phyloP scores from a whole-genome alignment of 2,113 vertebrate species.

The Nothobranchius kuhntae region DNA sequence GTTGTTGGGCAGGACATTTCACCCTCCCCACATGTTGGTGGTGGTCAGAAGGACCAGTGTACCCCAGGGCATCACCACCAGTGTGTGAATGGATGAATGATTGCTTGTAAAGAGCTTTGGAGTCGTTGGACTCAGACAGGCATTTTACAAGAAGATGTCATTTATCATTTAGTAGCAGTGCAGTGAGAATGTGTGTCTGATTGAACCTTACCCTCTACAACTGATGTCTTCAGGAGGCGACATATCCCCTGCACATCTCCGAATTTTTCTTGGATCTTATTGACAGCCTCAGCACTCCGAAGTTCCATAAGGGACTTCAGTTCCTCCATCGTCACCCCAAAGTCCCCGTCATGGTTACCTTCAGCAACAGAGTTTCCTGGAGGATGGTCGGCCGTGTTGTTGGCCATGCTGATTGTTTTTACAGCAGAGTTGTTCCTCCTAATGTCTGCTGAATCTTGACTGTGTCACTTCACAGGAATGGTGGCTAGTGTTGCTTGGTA shows the following conservation, averaged over 20 bases:
- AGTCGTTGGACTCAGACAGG: no score
- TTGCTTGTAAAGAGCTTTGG: no score
- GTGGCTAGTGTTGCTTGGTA: constrained; percentile 50
- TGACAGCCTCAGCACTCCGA: constrained; percentile 84
- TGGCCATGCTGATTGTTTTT: constrained; percentile 79
- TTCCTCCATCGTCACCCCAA: constrained; percentile 86
- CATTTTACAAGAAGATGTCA: no score
- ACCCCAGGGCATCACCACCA: no score
- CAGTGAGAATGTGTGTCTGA: background rate
- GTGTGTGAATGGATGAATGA: no score
- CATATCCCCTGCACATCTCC: constrained; percentile 89
- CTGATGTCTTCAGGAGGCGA: constrained; percentile 88
- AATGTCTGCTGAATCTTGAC: background rate
- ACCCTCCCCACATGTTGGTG: no score
- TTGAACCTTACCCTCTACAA: constrained; percentile 86
- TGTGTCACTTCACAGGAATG: constrained; percentile 31
- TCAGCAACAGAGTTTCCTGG: constrained; percentile 86
- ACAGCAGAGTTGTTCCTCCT: constrained; percentile 21
- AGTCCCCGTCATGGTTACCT: constrained; percentile 87
- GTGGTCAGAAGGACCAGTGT: no score
- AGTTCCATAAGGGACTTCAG: constrained; percentile 92
- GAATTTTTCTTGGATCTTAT: constrained; percentile 80
- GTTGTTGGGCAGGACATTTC: no score
- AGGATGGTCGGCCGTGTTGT: constrained; percentile 87
- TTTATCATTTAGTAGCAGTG: background rate